A percentile compares a stretch with the other conserved stretches of the same genome.
phyloP scores from a whole-genome alignment of 2,888 invertebrate genomes.

The Heteropelma amictum region DNA sequence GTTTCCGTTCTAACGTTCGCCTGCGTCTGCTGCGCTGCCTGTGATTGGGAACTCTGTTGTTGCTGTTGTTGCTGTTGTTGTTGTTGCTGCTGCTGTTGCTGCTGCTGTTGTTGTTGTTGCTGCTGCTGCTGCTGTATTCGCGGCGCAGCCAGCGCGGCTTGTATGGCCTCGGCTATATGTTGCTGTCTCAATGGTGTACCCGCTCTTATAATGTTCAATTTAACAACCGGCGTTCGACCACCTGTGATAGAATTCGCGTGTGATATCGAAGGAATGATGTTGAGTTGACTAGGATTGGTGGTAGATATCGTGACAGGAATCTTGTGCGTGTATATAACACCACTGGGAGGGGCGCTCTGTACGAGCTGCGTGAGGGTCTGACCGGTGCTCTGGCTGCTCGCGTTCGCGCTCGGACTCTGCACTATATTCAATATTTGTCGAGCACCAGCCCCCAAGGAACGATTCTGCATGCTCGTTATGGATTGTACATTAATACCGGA shows the following conservation, averaged over 20 bases:
- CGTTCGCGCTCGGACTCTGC: slow-evolving; percentile 67
- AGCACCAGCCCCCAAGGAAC: slow-evolving; percentile 66
- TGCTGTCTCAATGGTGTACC: slow-evolving; percentile 66
- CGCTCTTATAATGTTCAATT: slow-evolving; percentile 73
- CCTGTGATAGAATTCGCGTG: slow-evolving; percentile 69
- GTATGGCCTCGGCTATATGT: slow-evolving; percentile 69
- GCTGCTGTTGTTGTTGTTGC: too few relatives aligned
- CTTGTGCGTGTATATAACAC: slow-evolving; percentile 86
- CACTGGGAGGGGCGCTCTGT: slow-evolving; percentile 79
- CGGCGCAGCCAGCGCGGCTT: slow-evolving; percentile 70
- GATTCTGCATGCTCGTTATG: slow-evolving; percentile 70
- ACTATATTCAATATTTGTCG: slow-evolving; percentile 74
- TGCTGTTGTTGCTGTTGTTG: too few relatives aligned
- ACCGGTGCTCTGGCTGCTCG: slow-evolving; percentile 62
- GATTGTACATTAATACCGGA: slow-evolving; percentile 70
- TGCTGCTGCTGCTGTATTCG: slow-evolving; percentile 67
- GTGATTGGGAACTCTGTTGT: too few relatives aligned
- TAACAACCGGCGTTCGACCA: slow-evolving; percentile 74
- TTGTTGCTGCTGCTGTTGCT: too few relatives aligned
- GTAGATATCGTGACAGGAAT: slow-evolving; percentile 82
- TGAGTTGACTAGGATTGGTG: slow-evolving; percentile 73
- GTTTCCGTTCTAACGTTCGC: slow-evolving; percentile 61
- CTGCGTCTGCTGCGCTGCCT: too few relatives aligned
- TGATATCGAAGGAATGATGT: slow-evolving; percentile 73
- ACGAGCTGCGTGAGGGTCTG: slow-evolving; percentile 73